A percentile compares a stretch with the other conserved stretches of the same genome.
Conservation (phyloP, 2,113 vertebrate species). For the Pipa parva region DNA sequence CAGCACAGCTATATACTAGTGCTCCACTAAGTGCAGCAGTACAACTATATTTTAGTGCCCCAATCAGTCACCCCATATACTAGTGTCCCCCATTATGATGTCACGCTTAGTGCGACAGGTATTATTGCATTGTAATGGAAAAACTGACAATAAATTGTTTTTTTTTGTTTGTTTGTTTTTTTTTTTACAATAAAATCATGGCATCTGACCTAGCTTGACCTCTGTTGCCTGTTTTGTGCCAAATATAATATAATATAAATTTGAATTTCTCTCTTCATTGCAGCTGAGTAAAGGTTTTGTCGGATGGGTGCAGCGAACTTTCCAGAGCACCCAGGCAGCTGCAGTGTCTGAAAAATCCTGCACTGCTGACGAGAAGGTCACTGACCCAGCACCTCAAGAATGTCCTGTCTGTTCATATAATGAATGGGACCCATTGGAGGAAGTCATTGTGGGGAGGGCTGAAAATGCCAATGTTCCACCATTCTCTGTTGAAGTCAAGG, state of each 20-base stretch:
- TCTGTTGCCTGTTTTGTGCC: too few relatives aligned
- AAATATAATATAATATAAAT: too few relatives aligned
- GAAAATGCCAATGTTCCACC: constrained; percentile 91
- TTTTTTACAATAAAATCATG: too few relatives aligned
- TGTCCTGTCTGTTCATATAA: constrained; percentile 89
- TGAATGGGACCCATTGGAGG: constrained; percentile 95
- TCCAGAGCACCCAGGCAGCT: constrained; percentile 84
- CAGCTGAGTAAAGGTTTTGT: constrained; percentile 73
- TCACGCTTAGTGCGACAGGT: too few relatives aligned
- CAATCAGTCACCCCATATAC: too few relatives aligned
- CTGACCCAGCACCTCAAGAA: constrained; percentile 65
- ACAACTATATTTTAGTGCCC: too few relatives aligned
- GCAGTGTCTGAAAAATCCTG: constrained; percentile 68
- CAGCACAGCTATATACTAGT: too few relatives aligned
- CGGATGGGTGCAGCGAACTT: constrained; percentile 83
- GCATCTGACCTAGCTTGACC: too few relatives aligned
- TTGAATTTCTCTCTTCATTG: constrained; percentile 40
- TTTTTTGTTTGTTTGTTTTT: too few relatives aligned
- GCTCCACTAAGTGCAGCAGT: too few relatives aligned
- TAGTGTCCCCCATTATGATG: neutral
- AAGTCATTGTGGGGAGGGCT: constrained; percentile 93
- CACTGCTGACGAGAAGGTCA: constrained; percentile 67
- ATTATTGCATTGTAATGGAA: too few relatives aligned
- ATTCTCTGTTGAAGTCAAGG: constrained; percentile 97
- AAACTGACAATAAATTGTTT: too few relatives aligned